These are phyloP conservation scores for Syngnathus acus DNA, from an alignment of 2,797 vertebrate genomes.

Conservation along the genomic window DNA sequence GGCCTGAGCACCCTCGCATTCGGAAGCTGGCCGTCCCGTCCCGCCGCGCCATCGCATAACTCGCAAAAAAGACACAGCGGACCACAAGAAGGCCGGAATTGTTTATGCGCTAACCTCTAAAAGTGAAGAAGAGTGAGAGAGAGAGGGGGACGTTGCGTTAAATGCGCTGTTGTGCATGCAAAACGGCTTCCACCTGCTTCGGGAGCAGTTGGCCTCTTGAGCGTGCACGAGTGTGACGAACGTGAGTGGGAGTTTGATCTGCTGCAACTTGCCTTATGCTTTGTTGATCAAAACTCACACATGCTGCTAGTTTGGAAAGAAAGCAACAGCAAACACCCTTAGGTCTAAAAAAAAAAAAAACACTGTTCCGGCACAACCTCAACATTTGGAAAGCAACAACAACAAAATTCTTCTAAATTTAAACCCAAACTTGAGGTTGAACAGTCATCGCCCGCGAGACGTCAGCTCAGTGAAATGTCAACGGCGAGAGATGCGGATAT, in stretches of 20 bases:
- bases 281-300: conserved; percentile 35
- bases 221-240: conserved; percentile 21
- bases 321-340: not conserved
- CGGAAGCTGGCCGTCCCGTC: conserved; percentile 31
- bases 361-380: not conserved
- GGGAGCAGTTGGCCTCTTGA: conserved; percentile 4
- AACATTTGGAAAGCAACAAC: not conserved
- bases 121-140: conserved; percentile 9
- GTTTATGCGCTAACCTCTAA: conserved; percentile 24
- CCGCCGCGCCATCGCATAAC: conserved; percentile 39
- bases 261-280: conserved; percentile 47
- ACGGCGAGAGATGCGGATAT: too few species aligned
- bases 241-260: conserved; percentile 37
- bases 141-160: conserved; percentile 6
- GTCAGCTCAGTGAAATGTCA: not conserved
- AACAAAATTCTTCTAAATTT: not conserved
- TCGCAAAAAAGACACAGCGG: conserved; percentile 24
- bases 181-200: conserved; percentile 23
- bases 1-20: conserved; percentile 50
- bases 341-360: not conserved
- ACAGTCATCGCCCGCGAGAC: not conserved
- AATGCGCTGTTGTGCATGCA: conserved; percentile 9
- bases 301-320: conserved; percentile 18
- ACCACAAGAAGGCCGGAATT: conserved; percentile 23
- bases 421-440: not conserved